Conservation (phyloP, 2,888 invertebrate genomes). For the Gisinianus flammeolus region DNA sequence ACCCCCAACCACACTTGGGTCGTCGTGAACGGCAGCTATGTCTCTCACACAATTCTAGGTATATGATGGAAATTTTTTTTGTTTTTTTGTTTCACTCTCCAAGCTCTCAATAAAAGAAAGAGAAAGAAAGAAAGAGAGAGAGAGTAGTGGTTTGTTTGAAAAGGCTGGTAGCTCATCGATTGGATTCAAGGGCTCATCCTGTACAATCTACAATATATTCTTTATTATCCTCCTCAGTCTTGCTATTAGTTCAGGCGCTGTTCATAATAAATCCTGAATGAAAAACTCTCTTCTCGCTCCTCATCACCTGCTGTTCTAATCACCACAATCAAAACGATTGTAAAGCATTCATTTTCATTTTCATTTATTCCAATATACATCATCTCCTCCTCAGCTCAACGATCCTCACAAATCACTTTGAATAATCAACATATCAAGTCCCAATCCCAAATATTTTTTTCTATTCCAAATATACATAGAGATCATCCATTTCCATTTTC, state of each 20-base stretch:
- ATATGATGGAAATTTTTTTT: too few species aligned
- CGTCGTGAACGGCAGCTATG: too few species aligned
- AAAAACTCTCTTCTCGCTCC: constrained; percentile 17
- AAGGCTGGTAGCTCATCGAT: constrained; percentile 25
- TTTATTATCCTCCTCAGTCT: constrained; percentile 36
- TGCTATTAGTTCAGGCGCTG: constrained; percentile 41
- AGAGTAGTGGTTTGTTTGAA: constrained; percentile 9
- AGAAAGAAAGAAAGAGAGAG: not conserved
- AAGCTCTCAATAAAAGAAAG: not conserved
- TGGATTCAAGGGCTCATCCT: constrained; percentile 37
- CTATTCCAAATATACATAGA: too few species aligned
- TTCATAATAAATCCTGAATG: constrained; percentile 37
- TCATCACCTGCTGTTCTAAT: constrained; percentile 45
- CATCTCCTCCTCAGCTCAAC: not conserved
- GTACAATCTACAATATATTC: not conserved
- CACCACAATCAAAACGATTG: constrained; percentile 36
- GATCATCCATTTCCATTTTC: too few species aligned
- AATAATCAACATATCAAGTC: not conserved
- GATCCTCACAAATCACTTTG: constrained; percentile 7
- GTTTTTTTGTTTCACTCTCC: constrained; percentile 16
- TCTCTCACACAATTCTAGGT: too few species aligned
- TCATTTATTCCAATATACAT: constrained; percentile 8
- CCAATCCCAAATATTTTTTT: too few species aligned
- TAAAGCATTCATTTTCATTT: constrained; percentile 3
- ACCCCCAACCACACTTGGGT: too few species aligned